A percentile compares a stretch with the other conserved stretches of the same genome.
Conservation (phyloP, 2,888 invertebrate species). For the Brachypterus glaber region DNA sequence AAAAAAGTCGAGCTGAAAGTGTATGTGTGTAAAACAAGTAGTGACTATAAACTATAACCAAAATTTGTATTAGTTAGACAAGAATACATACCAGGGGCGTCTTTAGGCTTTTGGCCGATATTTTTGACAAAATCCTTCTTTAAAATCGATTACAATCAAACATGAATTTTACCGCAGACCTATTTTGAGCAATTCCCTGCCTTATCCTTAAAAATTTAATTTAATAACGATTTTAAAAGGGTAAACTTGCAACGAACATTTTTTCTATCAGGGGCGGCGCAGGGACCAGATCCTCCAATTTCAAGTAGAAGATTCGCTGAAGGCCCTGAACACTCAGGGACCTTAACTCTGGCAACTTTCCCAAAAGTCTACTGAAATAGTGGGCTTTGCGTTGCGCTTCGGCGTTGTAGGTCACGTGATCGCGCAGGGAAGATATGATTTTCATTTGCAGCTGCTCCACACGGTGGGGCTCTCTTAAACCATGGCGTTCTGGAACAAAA, state of each 20-base stretch:
- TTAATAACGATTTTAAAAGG: constrained; percentile 53
- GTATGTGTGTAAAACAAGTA: too few species aligned
- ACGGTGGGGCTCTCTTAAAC: constrained; percentile 80
- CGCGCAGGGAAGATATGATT: constrained; percentile 88
- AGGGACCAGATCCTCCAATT: constrained; percentile 83
- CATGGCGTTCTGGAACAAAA: constrained; percentile 70
- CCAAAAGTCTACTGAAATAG: constrained; percentile 86
- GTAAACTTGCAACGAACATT: constrained; percentile 90
- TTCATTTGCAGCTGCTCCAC: constrained; percentile 95
- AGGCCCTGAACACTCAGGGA: constrained; percentile 89
- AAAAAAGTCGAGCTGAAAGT: too few species aligned
- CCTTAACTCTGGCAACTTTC: constrained; percentile 85
- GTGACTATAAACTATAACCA: too few species aligned
- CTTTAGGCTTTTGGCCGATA: too few species aligned
- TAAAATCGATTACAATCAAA: too few species aligned
- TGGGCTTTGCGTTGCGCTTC: constrained; percentile 84
- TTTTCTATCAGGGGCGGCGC: constrained; percentile 90
- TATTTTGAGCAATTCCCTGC: too few species aligned
- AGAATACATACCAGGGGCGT: too few species aligned
- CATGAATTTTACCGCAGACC: too few species aligned
- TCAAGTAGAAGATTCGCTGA: constrained; percentile 89
- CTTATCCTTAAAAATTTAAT: constrained; percentile 8
- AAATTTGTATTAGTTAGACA: too few species aligned
- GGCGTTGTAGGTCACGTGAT: constrained; percentile 89
- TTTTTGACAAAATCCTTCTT: too few species aligned